Base-by-base conservation (phyloP, 2,797 vertebrate species). In the Ispidina picta region DNA sequence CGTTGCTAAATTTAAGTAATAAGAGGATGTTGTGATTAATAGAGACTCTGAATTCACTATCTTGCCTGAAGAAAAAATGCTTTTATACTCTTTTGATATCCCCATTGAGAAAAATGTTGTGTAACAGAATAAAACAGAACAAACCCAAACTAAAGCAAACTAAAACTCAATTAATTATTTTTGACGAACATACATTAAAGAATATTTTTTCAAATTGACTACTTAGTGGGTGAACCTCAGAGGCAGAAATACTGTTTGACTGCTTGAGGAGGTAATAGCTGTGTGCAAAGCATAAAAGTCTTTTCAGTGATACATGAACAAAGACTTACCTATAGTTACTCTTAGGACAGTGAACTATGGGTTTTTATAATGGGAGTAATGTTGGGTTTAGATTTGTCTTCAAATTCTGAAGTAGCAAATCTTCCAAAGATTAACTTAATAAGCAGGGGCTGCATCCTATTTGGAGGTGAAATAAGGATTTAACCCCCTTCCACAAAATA, bases 1-100 rank as follows among this genome's bases (percentile, higher is more conserved):
- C 98, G 97, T 96, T 99, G 99, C 99, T 99, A 96, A 84, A 92
- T 58, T 85, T 20, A 92, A 81, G 65, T 31, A 95, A 76, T 80
- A 89, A 94, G 22, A 94, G 9, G 76, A 79, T 31, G 35, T 55
- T 48, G 69, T 65, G 49, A 46, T 90, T 81, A 93, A 64, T 28
- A 83, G 69, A 62, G 15, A 65, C 16, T 62, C 52, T 69, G 39
- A 73, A 51, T 81, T 76, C 8, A 17, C 6, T 20, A 29, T 10
- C 37, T 22, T 72, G 10, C 25, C 26, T 83, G n/a, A 3, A 48
- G 31, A 39, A 58, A 46, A 58, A 54, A 48, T n/a, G 31, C 10
- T 86, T 52, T 49, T 49, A 19, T 21, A 29, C 8, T 35, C 15
- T 33, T 7, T 48, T 44, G 23, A 86, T 11, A 65, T 48, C 5